Conservation (phyloP, 37 sponge, comb jelly and placozoan genomes). For the Petrosia ficiformis region DNA sequence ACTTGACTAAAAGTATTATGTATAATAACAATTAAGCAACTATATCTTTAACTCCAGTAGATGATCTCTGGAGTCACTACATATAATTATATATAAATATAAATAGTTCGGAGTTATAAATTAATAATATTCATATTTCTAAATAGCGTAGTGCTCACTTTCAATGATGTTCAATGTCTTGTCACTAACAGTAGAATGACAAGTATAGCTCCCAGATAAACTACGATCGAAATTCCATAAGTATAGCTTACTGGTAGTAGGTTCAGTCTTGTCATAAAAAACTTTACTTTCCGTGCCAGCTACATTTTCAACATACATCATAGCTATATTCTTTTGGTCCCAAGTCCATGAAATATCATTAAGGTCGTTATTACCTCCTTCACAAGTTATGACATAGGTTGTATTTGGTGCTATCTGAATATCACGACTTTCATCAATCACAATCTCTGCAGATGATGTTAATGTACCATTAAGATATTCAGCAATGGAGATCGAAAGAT, state of each 20-base stretch:
- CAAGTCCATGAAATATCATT: not conserved
- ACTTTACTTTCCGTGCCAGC: not conserved
- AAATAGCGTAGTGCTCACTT: too few species aligned
- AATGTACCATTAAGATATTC: too few species aligned
- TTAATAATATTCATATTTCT: too few species aligned
- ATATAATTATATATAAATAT: too few species aligned
- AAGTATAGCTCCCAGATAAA: not conserved
- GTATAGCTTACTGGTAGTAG: not conserved
- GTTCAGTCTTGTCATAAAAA: not conserved
- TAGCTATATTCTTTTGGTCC: not conserved
- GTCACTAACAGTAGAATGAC: not conserved
- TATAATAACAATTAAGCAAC: not conserved
- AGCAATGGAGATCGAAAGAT: too few species aligned
- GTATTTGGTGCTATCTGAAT: too few species aligned
- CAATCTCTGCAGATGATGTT: too few species aligned
- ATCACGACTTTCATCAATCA: too few species aligned
- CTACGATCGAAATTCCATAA: not conserved
- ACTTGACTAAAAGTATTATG: not conserved
- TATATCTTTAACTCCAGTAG: too few species aligned
- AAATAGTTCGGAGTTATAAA: too few species aligned
- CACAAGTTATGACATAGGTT: conserved; percentile 1
- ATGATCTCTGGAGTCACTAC: too few species aligned
- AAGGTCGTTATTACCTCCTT: not conserved
- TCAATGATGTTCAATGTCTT: conserved; percentile 1
- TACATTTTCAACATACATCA: not conserved